Conservation (phyloP, 1,140 invertebrate genomes). For the Arctopsyche grandis region DNA sequence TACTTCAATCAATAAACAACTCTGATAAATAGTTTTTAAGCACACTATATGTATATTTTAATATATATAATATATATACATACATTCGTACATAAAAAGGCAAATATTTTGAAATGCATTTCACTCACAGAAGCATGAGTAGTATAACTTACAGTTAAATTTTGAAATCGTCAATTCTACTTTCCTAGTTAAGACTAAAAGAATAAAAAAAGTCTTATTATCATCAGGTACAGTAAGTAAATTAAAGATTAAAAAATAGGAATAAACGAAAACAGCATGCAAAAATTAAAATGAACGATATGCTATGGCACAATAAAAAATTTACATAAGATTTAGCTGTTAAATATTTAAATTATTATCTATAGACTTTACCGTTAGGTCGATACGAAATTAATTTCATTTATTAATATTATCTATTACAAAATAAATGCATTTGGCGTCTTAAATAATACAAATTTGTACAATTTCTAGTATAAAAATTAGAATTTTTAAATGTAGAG, state of each 20-base stretch:
- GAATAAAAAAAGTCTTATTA: conserved; percentile 21
- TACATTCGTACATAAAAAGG: neutral
- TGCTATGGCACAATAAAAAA: neutral
- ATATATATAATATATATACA: neutral
- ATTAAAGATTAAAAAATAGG: neutral
- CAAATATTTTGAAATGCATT: conserved; percentile 18
- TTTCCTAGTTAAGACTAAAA: neutral
- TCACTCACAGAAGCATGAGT: conserved; percentile 19
- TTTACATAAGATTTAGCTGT: neutral
- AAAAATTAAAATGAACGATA: neutral
- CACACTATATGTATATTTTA: neutral
- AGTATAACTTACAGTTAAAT: neutral
- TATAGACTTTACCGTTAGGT: neutral
- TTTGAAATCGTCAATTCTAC: neutral
- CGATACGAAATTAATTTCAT: neutral
- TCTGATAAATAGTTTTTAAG: neutral
- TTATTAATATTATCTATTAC: too few relatives aligned
- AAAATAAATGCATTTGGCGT: too few relatives aligned
- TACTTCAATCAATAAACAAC: neutral
- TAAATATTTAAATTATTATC: neutral
- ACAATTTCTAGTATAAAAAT: neutral
- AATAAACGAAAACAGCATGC: neutral
- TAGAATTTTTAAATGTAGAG: too few relatives aligned
- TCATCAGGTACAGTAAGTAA: conserved; percentile 22
- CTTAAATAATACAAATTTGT: neutral